Percentiles rank a stretch among this genome's conserved stretches.
Conservation (phyloP, 2,888 invertebrate species). For the Arctia plantaginis region DNA sequence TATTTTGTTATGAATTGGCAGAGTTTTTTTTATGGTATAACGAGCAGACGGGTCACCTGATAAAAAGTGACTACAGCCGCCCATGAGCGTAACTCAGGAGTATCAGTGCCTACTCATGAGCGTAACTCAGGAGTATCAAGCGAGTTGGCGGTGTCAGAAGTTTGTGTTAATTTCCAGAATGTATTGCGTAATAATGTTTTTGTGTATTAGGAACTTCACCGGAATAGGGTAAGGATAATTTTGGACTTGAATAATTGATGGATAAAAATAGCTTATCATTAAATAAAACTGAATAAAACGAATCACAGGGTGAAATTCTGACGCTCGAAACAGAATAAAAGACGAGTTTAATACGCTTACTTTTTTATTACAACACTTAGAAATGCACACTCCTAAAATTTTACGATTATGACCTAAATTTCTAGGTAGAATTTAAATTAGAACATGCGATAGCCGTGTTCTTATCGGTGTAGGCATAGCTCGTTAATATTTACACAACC, state of each 20-base stretch:
- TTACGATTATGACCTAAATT: constrained; percentile 17
- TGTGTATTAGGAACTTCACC: no score
- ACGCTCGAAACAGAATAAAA: not conserved
- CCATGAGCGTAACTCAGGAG: no score
- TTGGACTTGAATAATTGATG: not conserved
- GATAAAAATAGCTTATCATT: not conserved
- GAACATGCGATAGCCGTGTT: not conserved
- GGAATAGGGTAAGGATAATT: no score
- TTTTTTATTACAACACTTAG: not conserved
- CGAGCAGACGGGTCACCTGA: no score
- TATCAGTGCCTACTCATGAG: no score
- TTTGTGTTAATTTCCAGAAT: not conserved
- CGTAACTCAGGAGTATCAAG: not conserved
- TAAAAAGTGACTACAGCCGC: no score
- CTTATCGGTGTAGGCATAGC: constrained; percentile 18
- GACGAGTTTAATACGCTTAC: not conserved
- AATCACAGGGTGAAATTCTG: not conserved
- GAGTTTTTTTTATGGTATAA: no score
- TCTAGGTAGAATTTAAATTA: not conserved
- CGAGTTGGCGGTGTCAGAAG: not conserved
- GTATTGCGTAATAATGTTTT: not conserved
- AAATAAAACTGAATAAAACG: not conserved
- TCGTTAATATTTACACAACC: constrained; percentile 22
- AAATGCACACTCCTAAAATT: not conserved
- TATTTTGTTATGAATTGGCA: no score